Percentiles rank a stretch among this genome's conserved stretches.
Conservation (phyloP, 2,797 vertebrate genomes). For the Percopsis omiscomaycus region DNA sequence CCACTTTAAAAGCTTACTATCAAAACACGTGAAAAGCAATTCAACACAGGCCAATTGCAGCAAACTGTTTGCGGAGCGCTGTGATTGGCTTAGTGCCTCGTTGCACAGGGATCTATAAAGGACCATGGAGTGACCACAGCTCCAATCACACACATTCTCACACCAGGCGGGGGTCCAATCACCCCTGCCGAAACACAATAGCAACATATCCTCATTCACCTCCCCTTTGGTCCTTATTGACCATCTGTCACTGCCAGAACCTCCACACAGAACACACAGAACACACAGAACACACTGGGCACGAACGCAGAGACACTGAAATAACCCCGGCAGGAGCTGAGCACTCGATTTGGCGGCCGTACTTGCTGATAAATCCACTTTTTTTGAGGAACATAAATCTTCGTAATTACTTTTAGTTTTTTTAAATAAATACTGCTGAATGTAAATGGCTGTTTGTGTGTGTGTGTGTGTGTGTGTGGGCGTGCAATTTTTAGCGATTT, state of each 20-base stretch:
- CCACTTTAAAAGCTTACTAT: neutral
- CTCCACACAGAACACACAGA: constrained; percentile 39
- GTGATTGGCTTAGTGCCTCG: constrained; percentile 32
- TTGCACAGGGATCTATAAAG: constrained; percentile 37
- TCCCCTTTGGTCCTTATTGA: constrained; percentile 45
- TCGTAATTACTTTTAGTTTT: constrained; percentile 72
- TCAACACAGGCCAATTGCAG: neutral
- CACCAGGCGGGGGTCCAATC: constrained; percentile 57
- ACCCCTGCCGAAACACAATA: constrained; percentile 44
- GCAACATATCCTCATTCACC: constrained; percentile 55
- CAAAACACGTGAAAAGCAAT: constrained; percentile 6
- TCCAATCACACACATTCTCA: constrained; percentile 42
- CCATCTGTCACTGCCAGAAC: constrained; percentile 28
- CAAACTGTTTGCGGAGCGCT: constrained; percentile 30
- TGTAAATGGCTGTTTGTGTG: neutral
- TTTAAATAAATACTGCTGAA: constrained; percentile 17
- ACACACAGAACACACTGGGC: neutral
- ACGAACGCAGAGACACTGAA: constrained; percentile 28
- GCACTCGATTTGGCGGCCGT: constrained; percentile 49
- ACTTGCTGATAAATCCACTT: constrained; percentile 51
- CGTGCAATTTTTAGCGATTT: neutral
- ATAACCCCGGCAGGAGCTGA: constrained; percentile 31
- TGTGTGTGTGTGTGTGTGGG: neutral
- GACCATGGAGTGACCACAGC: constrained; percentile 36
- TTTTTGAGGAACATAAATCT: constrained; percentile 56